Evolutionary conservation across 2,888 invertebrate genomes (phyloP).

Genomic region (Leucophora obtusa): DNA sequence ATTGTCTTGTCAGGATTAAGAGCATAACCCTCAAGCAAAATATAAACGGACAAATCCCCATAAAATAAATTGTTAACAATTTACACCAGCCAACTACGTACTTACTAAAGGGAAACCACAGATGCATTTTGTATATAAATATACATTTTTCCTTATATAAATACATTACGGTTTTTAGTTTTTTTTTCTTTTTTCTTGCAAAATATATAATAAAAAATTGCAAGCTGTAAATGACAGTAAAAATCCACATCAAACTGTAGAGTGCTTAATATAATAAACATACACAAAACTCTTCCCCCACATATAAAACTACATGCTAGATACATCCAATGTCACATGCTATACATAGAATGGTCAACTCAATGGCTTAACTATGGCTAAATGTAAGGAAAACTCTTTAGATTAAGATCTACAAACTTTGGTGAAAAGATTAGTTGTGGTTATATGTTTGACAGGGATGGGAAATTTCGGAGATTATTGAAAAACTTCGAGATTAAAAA

Average conservation of each 20-base stretch:
- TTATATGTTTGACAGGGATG: background rate
- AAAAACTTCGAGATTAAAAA: no score
- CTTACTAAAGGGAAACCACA: slow-evolving; percentile 42
- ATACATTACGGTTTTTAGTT: background rate
- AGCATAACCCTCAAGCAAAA: slow-evolving; percentile 25
- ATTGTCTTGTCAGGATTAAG: slow-evolving; percentile 41
- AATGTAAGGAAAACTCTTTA: slow-evolving; percentile 24
- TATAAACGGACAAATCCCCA: slow-evolving; percentile 39
- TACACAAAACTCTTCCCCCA: slow-evolving; percentile 6
- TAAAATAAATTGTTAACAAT: slow-evolving; percentile 60
- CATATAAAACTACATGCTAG: no score
- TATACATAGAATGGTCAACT: no score
- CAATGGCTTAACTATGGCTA: background rate
- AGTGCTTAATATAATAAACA: slow-evolving; percentile 51
- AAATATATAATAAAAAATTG: slow-evolving; percentile 47
- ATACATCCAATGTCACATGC: no score
- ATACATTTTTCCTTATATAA: slow-evolving; percentile 11
- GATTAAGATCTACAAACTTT: slow-evolving; percentile 54
- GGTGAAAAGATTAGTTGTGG: slow-evolving; percentile 50
- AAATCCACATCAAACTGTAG: slow-evolving; percentile 49
- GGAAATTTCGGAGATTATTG: no score
- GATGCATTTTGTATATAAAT: slow-evolving; percentile 52
- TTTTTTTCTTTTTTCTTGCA: slow-evolving; percentile 4
- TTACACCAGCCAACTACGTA: slow-evolving; percentile 36
- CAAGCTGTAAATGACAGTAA: slow-evolving; percentile 57